Conservation (phyloP, 2,797 vertebrate species). For the Sebastes baramenuke region DNA sequence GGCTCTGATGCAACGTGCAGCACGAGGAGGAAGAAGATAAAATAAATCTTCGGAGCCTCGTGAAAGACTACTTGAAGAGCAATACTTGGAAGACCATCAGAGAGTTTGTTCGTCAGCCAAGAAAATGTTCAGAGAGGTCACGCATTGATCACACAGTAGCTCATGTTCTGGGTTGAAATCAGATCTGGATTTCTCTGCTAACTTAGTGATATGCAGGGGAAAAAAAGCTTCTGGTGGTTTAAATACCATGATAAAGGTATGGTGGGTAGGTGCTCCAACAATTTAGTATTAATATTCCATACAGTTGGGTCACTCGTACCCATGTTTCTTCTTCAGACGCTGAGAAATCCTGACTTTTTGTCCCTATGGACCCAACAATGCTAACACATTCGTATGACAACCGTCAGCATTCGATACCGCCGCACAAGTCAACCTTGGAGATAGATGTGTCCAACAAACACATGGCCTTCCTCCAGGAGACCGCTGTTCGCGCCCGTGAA, state of each 20-base stretch:
- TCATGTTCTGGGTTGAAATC: neutral
- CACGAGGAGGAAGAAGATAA: neutral
- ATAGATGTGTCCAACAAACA: too few relatives aligned
- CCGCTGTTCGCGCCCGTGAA: fast-evolving
- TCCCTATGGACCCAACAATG: neutral
- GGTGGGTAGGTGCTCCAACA: neutral
- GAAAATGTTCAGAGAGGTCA: neutral
- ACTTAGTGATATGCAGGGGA: neutral
- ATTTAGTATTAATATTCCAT: neutral
- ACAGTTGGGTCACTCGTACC: neutral
- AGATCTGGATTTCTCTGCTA: neutral
- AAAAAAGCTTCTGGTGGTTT: neutral
- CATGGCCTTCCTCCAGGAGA: too few relatives aligned
- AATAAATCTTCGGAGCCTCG: neutral
- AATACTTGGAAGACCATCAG: constrained; percentile 7
- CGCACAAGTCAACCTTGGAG: too few relatives aligned
- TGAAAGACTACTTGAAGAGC: constrained; percentile 2
- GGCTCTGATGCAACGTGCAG: constrained; percentile 6
- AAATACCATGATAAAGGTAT: neutral
- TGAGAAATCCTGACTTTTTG: neutral
- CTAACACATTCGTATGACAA: too few relatives aligned
- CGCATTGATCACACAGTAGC: neutral
- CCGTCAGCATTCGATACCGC: too few relatives aligned
- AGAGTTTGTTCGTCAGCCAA: neutral
- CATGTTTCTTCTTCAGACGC: neutral